Evolutionary conservation across 2,888 invertebrate species (phyloP), one percentile per base, ranked within the genome.

Genomic region (Nysson spinosus): DNA sequence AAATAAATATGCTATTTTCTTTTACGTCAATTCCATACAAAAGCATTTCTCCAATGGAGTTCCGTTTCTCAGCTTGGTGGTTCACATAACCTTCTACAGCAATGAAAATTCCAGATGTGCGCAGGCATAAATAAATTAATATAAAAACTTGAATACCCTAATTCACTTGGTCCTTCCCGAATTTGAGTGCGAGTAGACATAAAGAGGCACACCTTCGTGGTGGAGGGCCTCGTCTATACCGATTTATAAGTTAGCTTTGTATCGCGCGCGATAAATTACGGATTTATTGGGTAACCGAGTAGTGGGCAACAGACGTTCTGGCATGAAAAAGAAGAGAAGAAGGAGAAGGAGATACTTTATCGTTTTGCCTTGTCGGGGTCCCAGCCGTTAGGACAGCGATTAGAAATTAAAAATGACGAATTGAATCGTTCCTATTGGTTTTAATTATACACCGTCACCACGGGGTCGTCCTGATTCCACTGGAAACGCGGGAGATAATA

Each of bases 261-360:
- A 50, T 54, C 66, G 66, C 56, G 49, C 55, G 52, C 68, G 66
- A 74, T 77, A 74, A 77, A 77, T 77, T 64, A 70, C 30, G 40
- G 52, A 63, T 46, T 54, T 65, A 69, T 75, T 72, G 64, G 47
- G 61, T 44, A 75, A 66, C 44, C 43, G 34, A 28, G 20, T 40
- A 26, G 34, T 37, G 28, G 34, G 46, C 35, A 49, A 47, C 40
- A 26, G 47, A 42, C 19, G 49, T 28, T 35, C 34, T 11, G 51
- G 24, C 40, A 47, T 26, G 43, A 32, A 49, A 42, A n/a, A 11
- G 11, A 61, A 28, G 26, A 49, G 57, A 26, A 39, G 46, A 46
- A 35, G 17, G 39, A 20, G 9, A 26, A 35, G 35, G 30, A 55
- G 20, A 55, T 54, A 61, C 50, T 66, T 66, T 52, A 60, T 69